A percentile compares a stretch with the other conserved stretches of the same genome.
Conservation (phyloP, 2,113 vertebrate genomes). For the Chinchilla lanigera region DNA sequence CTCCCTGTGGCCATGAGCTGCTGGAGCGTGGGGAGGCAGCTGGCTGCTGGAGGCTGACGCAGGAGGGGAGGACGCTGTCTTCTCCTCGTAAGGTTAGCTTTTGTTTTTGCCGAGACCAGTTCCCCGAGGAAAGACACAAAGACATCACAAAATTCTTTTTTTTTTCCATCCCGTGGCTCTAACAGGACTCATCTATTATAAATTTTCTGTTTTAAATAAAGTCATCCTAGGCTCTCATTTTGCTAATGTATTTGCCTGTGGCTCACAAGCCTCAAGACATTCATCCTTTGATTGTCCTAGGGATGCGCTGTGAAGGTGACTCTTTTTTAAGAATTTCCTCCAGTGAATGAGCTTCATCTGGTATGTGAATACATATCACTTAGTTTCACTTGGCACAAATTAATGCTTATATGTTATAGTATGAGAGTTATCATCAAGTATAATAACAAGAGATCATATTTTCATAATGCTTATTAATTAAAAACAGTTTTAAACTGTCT, state of each 20-base stretch:
- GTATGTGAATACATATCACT: neutral
- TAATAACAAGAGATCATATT: neutral
- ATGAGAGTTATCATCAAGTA: neutral
- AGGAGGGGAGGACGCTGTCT: neutral
- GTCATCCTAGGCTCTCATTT: neutral
- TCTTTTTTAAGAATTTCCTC: neutral
- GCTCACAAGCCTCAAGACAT: neutral
- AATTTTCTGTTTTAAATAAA: constrained; percentile 44
- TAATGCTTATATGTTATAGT: neutral
- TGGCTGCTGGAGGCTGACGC: neutral
- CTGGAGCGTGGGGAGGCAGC: too few species aligned
- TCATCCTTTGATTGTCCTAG: neutral
- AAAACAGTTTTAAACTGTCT: neutral
- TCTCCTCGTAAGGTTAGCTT: neutral
- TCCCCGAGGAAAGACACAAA: constrained; percentile 12
- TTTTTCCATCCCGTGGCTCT: neutral
- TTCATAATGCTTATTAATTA: neutral
- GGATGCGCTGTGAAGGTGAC: neutral
- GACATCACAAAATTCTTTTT: neutral
- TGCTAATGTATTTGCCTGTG: neutral
- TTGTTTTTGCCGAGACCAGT: neutral
- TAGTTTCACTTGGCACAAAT: neutral
- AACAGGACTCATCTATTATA: neutral
- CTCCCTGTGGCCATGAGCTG: too few species aligned
- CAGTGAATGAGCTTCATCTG: neutral